phyloP scores from a whole-genome alignment of 2,797 vertebrate genomes.

The Acanthornis magna region DNA sequence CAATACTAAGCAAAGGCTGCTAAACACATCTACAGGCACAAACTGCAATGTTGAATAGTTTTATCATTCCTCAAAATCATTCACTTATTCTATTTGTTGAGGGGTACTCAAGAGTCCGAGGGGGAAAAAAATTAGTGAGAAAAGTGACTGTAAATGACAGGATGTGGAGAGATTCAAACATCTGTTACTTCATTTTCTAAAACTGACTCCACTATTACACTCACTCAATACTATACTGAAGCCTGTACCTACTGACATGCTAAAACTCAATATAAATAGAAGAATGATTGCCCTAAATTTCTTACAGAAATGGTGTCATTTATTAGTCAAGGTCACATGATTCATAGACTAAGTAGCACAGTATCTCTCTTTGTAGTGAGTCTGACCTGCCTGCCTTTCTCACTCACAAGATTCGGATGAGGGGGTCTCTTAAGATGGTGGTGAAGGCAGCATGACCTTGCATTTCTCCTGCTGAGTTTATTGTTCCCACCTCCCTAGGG shows the following conservation, averaged over 20 bases:
- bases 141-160: neutral
- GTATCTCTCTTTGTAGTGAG: neutral
- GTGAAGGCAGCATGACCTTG: neutral
- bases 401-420: neutral
- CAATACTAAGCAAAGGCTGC: neutral
- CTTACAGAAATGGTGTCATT: neutral
- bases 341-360: neutral
- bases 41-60: neutral
- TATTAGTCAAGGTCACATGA: neutral
- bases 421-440: neutral
- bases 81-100: neutral
- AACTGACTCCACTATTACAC: neutral
- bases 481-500: neutral
- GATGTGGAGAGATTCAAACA: neutral
- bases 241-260: neutral
- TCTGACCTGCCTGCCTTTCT: neutral
- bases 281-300: neutral
- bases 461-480: neutral
- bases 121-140: neutral
- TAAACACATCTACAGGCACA: neutral
- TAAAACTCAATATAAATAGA: neutral
- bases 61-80: neutral
- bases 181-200: neutral
- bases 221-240: neutral
- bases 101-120: neutral